Conservation (phyloP, 2,888 invertebrate species). For the Orchesellides sinensis region DNA sequence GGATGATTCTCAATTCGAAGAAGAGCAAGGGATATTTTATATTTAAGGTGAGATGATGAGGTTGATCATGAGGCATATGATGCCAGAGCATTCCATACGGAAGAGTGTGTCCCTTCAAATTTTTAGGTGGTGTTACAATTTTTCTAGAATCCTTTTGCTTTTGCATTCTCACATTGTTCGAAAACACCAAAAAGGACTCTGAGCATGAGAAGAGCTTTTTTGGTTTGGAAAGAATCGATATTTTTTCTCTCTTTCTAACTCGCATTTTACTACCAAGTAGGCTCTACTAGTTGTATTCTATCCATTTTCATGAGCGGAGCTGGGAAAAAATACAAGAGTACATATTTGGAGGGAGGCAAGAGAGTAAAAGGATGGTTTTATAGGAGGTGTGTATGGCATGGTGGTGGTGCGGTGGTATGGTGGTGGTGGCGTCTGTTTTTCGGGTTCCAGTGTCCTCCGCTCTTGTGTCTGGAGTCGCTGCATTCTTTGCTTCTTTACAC, state of each 20-base stretch:
- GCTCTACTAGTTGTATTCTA: constrained; percentile 4
- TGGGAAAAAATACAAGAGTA: constrained; percentile 25
- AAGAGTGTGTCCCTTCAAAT: no score
- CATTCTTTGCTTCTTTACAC: no score
- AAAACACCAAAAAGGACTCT: no score
- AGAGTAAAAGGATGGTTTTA: background rate
- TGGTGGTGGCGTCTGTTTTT: constrained; percentile 43
- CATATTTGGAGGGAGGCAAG: background rate
- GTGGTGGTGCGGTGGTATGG: constrained; percentile 14
- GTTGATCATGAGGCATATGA: no score
- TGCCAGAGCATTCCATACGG: no score
- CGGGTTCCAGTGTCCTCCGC: constrained; percentile 51
- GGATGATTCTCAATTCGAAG: background rate
- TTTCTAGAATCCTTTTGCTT: no score
- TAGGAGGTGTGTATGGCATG: constrained; percentile 8
- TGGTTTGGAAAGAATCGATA: background rate
- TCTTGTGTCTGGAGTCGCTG: constrained; percentile 43
- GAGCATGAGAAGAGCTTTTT: no score
- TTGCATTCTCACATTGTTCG: no score
- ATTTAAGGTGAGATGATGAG: no score
- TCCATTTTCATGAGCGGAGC: background rate
- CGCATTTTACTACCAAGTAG: background rate
- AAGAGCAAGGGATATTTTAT: no score
- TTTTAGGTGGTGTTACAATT: no score
- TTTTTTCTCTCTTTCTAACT: background rate